Base-by-base conservation (phyloP, 53 echinoderm and acorn worm genomes). In the Actinopyga echinites region DNA sequence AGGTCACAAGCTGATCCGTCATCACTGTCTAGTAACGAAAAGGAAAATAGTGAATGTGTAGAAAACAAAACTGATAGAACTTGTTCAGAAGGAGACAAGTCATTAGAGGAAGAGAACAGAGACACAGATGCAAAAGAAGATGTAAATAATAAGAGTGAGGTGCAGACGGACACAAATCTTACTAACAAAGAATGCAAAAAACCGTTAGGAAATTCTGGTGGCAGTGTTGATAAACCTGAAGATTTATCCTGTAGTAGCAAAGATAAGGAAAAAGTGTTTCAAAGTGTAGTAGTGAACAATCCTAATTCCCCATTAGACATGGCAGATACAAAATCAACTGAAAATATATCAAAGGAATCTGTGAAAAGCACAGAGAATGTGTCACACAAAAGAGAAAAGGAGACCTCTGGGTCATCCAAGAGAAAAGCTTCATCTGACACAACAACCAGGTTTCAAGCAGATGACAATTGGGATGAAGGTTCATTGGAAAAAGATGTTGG, bases 131-230 rank as follows among this genome's bases (percentile, higher is more conserved):
- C 65, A 36, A 65, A 82, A 82, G 23, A 30, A 45, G 65, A 59
- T 64, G 82, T 30, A 82, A 59, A 82, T 43, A 45, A 11, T 42
- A 57, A 81, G 37, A 60, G 53, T 64, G 38, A 44, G 49, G 65
- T 30, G 65, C 63, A 42, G 23, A 82, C 53, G 28, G 65, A 64
- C 65, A 82, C 40, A 33, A 49, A 49, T 13, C 49, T 49, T 13
- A 49, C 56, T 64, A 53, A 82, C 7, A 6, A 49, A 15, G 49
- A 49, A 17, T 49, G 49, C 49, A 4, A 49, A 49, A 49, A 15
- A 49, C 49, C 13, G 17, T 49, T 17, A 49, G 3, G 17, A 49
- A 49, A 3, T 49, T 49, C 49, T 49, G 49, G 49, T 49, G 49
- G 15, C 13, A 49, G 17, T 15, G 49, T 49, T 49, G 49, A 49